phyloP scores from a whole-genome alignment of 2,113 vertebrate genomes.

The Phalacrocorax brasilianus region DNA sequence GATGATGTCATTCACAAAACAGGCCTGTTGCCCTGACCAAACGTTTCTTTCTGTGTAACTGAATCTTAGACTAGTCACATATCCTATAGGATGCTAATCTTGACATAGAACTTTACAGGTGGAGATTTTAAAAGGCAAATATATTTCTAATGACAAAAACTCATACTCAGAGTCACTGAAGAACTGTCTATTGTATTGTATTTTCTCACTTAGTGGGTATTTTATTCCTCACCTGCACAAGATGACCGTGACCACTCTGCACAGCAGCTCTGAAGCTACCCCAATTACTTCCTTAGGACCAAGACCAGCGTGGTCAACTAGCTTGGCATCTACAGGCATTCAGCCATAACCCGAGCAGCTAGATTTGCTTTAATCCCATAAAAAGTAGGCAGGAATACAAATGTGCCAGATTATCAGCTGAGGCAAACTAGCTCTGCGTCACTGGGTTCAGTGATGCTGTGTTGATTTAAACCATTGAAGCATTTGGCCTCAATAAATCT shows the following conservation, averaged over 20 bases:
- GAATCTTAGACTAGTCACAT: not conserved
- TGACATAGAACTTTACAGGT: not conserved
- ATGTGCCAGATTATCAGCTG: not conserved
- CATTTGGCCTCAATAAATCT: not conserved
- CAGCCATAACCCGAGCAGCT: not conserved
- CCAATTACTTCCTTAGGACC: not conserved
- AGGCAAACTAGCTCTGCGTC: not conserved
- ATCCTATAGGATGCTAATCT: not conserved
- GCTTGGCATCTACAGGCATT: not conserved
- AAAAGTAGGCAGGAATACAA: not conserved
- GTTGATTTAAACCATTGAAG: not conserved
- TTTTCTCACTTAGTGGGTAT: not conserved
- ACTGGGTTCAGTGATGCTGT: not conserved
- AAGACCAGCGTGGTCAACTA: not conserved
- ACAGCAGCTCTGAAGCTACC: not conserved
- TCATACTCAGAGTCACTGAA: not conserved
- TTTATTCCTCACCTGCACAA: not conserved
- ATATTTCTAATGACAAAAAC: not conserved
- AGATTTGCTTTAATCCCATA: constrained; percentile 10
- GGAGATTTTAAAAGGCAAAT: not conserved
- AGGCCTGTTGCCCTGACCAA: not conserved
- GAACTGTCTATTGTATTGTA: not conserved
- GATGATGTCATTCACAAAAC: not conserved
- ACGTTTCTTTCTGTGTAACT: not conserved
- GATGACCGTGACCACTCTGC: not conserved